Conservation (phyloP, 2,113 vertebrate genomes). For the Oncorhynchus mykiss region DNA sequence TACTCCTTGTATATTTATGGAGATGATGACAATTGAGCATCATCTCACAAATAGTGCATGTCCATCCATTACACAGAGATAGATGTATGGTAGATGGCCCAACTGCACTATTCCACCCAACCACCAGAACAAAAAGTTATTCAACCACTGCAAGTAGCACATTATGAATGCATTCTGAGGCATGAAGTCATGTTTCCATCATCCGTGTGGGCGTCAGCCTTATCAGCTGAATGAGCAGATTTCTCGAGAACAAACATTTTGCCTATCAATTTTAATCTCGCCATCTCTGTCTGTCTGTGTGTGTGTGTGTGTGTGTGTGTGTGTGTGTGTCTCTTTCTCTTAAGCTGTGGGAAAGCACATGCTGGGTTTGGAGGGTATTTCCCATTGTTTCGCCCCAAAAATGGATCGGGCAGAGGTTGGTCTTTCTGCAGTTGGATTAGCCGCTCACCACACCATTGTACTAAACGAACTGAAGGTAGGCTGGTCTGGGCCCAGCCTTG, state of each 20-base stretch:
- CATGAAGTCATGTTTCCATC: conserved; percentile 41
- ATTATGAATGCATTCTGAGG: no score
- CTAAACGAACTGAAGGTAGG: conserved; percentile 40
- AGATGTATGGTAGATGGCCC: no score
- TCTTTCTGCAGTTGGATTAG: conserved; percentile 59
- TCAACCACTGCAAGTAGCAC: no score
- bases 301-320: no score
- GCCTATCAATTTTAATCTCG: not conserved
- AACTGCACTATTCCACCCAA: no score
- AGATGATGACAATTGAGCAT: not conserved
- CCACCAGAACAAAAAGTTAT: no score
- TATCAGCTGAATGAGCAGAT: conserved; percentile 66
- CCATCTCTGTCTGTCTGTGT: conserved; percentile 17
- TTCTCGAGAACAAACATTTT: conserved; percentile 49
- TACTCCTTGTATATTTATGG: no score
- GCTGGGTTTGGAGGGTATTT: conserved; percentile 39
- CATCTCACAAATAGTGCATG: no score
- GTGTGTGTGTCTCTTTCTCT: no score
- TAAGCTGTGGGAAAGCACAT: conserved; percentile 13
- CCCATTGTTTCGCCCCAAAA: conserved; percentile 13
- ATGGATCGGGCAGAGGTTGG: conserved; percentile 26
- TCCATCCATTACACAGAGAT: no score
- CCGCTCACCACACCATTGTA: not conserved
- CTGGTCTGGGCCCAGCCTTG: conserved; percentile 61
- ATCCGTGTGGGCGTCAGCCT: conserved; percentile 45